These are phyloP conservation scores for Crossoptilon crossoptilon DNA, from an alignment of 2,797 vertebrate species.

Conservation along the genomic window DNA sequence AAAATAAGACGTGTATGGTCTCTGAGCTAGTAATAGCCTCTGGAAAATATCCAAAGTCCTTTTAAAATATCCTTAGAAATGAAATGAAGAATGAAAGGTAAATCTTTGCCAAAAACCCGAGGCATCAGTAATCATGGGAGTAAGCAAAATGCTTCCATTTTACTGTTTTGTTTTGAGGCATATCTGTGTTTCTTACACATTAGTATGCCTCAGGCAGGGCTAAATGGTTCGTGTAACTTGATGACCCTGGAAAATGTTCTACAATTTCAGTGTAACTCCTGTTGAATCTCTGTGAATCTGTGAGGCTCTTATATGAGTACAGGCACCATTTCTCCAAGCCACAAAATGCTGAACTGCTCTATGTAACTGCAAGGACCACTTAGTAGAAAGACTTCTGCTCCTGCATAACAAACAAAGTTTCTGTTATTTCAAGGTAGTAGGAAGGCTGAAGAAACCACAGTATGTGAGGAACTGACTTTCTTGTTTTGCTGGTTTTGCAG, in stretches of 20 bases:
- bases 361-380: background rate
- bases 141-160: conserved; percentile 11
- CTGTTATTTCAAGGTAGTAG: conserved; percentile 4
- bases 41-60: background rate
- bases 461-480: background rate
- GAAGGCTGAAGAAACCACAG: background rate
- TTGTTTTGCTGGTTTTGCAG: conserved; percentile 20
- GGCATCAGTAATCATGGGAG: background rate
- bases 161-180: background rate
- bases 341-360: background rate
- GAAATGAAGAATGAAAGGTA: background rate
- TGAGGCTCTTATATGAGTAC: background rate
- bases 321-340: background rate
- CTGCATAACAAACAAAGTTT: background rate
- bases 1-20: background rate
- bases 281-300: background rate
- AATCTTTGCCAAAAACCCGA: background rate
- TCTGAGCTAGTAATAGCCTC: background rate
- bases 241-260: background rate
- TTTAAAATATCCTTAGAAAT: background rate
- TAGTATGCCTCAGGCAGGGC: background rate
- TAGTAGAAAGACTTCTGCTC: background rate
- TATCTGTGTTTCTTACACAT: background rate
- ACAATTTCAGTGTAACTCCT: background rate
- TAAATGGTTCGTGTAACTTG: background rate